A percentile compares a stretch with the other conserved stretches of the same genome.
These are phyloP conservation scores for Brevimyrus niger DNA, from an alignment of 2,113 vertebrate genomes.

Conservation along the genomic window DNA sequence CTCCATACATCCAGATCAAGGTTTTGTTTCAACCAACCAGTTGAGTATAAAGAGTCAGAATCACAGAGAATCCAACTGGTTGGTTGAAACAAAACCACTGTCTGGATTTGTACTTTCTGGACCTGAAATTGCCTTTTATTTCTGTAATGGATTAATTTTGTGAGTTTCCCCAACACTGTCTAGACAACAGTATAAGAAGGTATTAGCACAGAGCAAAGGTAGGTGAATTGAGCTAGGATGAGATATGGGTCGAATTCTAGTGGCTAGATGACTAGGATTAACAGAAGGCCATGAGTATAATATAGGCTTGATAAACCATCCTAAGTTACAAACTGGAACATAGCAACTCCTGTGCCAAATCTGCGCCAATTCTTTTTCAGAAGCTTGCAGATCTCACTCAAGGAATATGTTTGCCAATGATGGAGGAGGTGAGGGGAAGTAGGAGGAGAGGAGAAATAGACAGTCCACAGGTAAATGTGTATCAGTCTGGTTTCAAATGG, in stretches of 20 bases:
- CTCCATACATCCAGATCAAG: neutral
- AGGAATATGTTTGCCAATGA: neutral
- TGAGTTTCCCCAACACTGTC: neutral
- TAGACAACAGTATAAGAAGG: neutral
- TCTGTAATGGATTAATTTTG: neutral
- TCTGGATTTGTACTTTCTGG: neutral
- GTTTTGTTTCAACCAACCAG: neutral
- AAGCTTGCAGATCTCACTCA: neutral
- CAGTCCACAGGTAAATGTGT: neutral
- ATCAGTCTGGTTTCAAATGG: neutral
- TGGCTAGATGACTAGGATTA: neutral
- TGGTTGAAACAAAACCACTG: neutral
- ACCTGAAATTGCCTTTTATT: neutral
- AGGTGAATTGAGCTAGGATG: neutral
- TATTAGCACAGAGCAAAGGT: neutral
- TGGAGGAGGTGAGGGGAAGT: neutral
- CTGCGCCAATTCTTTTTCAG: neutral
- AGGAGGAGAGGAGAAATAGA: neutral
- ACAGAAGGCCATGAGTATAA: neutral
- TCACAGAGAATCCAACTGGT: neutral
- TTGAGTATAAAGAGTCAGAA: neutral
- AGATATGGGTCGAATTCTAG: neutral
- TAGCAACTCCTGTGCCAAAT: neutral
- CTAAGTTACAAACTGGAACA: neutral
- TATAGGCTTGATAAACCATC: neutral